These are phyloP conservation scores for Leucoma salicis DNA, from an alignment of 2,888 invertebrate genomes.

Conservation along the genomic window DNA sequence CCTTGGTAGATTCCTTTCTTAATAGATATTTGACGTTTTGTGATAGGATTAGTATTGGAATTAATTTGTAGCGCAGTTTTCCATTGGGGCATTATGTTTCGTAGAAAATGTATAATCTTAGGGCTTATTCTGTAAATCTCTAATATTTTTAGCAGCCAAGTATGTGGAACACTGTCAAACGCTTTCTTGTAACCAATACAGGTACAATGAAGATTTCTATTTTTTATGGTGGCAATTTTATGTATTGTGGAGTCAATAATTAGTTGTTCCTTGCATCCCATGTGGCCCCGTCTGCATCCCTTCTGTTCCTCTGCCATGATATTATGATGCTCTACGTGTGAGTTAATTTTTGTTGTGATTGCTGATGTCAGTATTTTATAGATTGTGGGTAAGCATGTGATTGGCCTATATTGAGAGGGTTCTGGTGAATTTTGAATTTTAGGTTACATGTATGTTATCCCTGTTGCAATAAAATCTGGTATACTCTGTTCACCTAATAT, in stretches of 20 bases:
- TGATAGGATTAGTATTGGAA: not conserved
- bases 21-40: not conserved
- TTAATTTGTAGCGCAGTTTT: not conserved
- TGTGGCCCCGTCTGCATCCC: not conserved
- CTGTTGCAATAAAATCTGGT: too few species aligned
- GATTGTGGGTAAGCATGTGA: slow-evolving; percentile 1
- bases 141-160: too few species aligned
- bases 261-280: slow-evolving; percentile 3
- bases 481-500: too few species aligned
- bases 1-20: not conserved
- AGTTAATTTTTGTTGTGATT: not conserved
- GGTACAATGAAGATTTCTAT: too few species aligned
- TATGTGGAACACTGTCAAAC: too few species aligned
- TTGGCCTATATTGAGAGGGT: not conserved
- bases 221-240: not conserved
- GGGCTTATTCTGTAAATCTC: too few species aligned
- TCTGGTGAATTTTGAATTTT: slow-evolving; percentile 1
- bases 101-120: too few species aligned
- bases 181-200: too few species aligned
- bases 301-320: slow-evolving; percentile 3
- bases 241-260: not conserved
- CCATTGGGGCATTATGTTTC: not conserved
- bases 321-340: not conserved
- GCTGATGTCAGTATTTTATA: too few species aligned
- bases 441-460: too few species aligned